phyloP scores from a whole-genome alignment of 2,797 vertebrate species.

The Sitta carolinensis region DNA sequence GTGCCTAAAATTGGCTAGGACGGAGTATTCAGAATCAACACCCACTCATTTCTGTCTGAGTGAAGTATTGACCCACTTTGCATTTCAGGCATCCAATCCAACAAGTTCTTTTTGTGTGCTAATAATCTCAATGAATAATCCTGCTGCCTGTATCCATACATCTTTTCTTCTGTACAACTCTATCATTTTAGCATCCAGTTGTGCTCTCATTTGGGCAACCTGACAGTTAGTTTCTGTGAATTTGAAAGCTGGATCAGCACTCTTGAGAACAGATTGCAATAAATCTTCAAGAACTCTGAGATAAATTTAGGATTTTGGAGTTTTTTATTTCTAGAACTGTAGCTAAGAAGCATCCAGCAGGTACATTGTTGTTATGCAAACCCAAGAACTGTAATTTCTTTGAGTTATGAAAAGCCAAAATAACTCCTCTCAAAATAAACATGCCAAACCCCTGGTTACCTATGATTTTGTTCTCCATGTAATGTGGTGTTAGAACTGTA shows the following conservation, averaged over 20 bases:
- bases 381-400: background rate
- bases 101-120: slow-evolving; percentile 4
- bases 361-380: slow-evolving; percentile 39
- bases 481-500: background rate
- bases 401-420: background rate
- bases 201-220: background rate
- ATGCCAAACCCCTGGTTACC: background rate
- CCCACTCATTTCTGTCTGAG: slow-evolving; percentile 64
- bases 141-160: background rate
- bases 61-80: slow-evolving; percentile 63
- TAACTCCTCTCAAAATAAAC: background rate
- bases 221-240: background rate
- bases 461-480: background rate
- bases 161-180: background rate
- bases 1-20: slow-evolving; percentile 57
- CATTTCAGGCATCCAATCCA: slow-evolving; percentile 16
- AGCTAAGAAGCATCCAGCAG: slow-evolving; percentile 12
- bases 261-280: slow-evolving; percentile 38
- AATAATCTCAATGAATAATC: slow-evolving; percentile 43
- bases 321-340: slow-evolving; percentile 20
- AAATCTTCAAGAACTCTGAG: background rate
- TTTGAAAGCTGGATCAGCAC: slow-evolving; percentile 18
- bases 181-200: background rate
- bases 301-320: slow-evolving; percentile 3
- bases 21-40: slow-evolving; percentile 49